phyloP scores from a whole-genome alignment of 2,797 vertebrate genomes.

The Intellagama lesueurii region DNA sequence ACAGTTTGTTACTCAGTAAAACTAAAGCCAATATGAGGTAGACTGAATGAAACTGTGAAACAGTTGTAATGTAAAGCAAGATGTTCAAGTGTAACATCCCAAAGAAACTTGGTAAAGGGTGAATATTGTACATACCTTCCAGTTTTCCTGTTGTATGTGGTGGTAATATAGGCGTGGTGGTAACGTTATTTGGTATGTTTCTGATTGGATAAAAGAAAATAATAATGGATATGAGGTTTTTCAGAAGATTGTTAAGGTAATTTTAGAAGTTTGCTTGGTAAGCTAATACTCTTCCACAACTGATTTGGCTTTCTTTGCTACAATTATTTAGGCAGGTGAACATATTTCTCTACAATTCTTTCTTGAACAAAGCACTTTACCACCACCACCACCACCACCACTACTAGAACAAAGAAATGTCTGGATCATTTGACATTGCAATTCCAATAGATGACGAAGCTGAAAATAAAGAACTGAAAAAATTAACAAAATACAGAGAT shows the following conservation, averaged over 20 bases:
- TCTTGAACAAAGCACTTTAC: not conserved
- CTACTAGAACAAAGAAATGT: too few species aligned
- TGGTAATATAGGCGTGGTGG: slow-evolving; percentile 21
- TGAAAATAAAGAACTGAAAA: too few species aligned
- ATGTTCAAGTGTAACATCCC: not conserved
- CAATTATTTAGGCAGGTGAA: not conserved
- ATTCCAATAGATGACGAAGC: too few species aligned
- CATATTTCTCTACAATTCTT: not conserved
- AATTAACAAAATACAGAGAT: too few species aligned
- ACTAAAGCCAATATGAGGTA: not conserved
- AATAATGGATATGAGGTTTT: accelerated
- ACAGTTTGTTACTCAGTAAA: not conserved
- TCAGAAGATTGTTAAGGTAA: not conserved
- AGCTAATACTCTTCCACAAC: not conserved
- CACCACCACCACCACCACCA: too few species aligned
- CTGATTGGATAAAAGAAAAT: slow-evolving; percentile 65
- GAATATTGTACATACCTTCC: slow-evolving; percentile 17
- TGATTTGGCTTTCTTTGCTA: not conserved
- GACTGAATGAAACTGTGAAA: not conserved
- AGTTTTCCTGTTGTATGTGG: slow-evolving; percentile 5
- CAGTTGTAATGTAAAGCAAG: not conserved
- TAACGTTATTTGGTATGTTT: slow-evolving; percentile 57
- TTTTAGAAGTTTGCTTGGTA: not conserved
- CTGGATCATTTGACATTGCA: too few species aligned
- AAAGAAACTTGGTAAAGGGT: not conserved